Percentiles rank a stretch among this genome's conserved stretches.
Conservation (phyloP, 2,797 vertebrate genomes). For the Phoxinus dragarum region DNA sequence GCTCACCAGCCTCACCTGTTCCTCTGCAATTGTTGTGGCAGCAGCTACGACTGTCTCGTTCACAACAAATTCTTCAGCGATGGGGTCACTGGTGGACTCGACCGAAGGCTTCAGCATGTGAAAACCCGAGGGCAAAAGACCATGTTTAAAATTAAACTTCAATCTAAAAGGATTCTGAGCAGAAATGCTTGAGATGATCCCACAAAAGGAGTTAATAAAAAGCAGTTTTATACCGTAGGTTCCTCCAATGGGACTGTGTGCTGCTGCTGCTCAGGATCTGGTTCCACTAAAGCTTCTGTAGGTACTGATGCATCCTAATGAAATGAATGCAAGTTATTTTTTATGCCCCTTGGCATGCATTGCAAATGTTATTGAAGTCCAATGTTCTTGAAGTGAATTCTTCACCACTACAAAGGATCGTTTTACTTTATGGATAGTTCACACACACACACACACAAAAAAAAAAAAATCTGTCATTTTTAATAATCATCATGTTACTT, state of each 20-base stretch:
- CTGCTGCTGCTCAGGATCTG: conserved; percentile 8
- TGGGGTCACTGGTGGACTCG: conserved; percentile 36
- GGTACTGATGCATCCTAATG: conserved; percentile 18
- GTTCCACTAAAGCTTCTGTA: conserved; percentile 32
- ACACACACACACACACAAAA: too few relatives aligned
- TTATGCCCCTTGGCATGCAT: background rate
- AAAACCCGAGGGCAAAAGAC: conserved; percentile 9
- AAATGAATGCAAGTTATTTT: conserved; percentile 20
- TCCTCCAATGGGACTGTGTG: conserved; percentile 9
- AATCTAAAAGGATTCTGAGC: conserved; percentile 37
- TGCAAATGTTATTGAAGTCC: conserved; percentile 9
- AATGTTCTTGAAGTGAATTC: background rate
- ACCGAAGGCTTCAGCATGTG: conserved; percentile 36
- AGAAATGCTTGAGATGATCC: conserved; percentile 17
- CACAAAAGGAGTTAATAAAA: conserved; percentile 30
- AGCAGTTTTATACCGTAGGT: background rate
- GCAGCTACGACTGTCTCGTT: conserved; percentile 64
- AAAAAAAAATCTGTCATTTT: background rate
- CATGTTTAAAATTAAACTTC: conserved; percentile 34
- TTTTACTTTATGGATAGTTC: background rate
- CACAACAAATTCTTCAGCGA: conserved; percentile 67
- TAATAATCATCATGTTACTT: background rate
- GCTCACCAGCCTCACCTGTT: conserved; percentile 69
- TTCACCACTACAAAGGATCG: background rate
- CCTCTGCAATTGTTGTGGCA: conserved; percentile 55